Evolutionary conservation across 2,113 vertebrate genomes (phyloP).

Genomic region (Sorex fumeus): DNA sequence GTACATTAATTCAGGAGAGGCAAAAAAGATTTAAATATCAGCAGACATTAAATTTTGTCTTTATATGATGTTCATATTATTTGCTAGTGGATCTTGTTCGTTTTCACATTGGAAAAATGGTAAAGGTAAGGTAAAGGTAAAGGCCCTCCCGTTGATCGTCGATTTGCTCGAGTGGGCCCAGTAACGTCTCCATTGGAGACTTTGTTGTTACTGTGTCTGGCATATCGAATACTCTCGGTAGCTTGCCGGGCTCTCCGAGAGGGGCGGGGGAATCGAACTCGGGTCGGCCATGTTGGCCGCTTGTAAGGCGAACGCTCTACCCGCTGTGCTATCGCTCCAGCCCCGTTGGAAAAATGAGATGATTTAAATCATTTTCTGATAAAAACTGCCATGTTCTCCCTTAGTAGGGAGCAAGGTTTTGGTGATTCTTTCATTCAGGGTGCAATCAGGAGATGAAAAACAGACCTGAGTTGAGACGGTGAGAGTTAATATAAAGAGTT

Average conservation of each 20-base stretch:
- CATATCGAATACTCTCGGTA: too few species aligned
- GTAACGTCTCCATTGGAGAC: too few species aligned
- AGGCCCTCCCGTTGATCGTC: too few species aligned
- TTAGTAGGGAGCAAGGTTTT: neutral
- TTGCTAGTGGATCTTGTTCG: neutral
- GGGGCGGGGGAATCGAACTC: too few species aligned
- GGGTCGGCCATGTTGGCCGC: too few species aligned
- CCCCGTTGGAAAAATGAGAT: slow-evolving; percentile 48
- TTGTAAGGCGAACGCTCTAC: too few species aligned
- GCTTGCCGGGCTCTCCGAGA: too few species aligned
- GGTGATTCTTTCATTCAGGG: neutral
- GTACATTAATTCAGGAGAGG: slow-evolving; percentile 24
- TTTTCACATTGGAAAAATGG: slow-evolving; percentile 55
- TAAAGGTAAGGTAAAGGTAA: too few species aligned
- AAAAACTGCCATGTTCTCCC: neutral
- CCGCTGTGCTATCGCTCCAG: too few species aligned
- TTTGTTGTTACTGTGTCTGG: too few species aligned
- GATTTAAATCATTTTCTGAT: slow-evolving; percentile 49
- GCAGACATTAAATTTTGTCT: slow-evolving; percentile 54
- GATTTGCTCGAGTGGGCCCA: too few species aligned
- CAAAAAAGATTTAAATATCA: slow-evolving; percentile 39
- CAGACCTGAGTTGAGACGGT: neutral
- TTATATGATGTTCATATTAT: slow-evolving; percentile 42
- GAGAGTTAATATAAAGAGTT: neutral
- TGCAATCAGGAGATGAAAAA: slow-evolving; percentile 10